Percentiles rank a stretch among this genome's conserved stretches.
Conservation (phyloP, 2,797 vertebrate species). For the Peromyscus nudipes region DNA sequence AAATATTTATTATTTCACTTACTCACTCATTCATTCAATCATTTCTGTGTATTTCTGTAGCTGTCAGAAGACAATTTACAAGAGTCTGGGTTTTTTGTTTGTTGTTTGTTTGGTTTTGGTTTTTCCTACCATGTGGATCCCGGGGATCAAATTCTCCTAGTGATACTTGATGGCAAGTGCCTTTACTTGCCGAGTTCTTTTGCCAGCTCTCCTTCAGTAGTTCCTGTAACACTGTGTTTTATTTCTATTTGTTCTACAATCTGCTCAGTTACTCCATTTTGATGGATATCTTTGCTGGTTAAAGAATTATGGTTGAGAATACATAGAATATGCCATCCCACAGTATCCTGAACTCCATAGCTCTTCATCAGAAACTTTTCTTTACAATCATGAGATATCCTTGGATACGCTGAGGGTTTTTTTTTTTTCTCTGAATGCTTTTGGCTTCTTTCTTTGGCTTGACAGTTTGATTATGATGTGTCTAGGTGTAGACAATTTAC, state of each 20-base stretch:
- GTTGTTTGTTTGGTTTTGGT: too few relatives aligned
- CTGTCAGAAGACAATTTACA: neutral
- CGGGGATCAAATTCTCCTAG: neutral
- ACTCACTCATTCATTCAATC: too few relatives aligned
- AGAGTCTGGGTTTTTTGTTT: neutral
- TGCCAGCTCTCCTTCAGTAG: neutral
- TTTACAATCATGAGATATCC: neutral
- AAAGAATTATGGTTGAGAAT: neutral
- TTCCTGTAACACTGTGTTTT: neutral
- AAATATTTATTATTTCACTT: too few relatives aligned
- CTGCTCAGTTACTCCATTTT: neutral
- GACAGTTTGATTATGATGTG: neutral
- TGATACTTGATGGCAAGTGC: neutral
- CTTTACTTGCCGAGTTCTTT: neutral
- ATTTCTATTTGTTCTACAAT: neutral
- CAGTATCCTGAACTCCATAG: neutral
- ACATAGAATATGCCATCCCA: neutral
- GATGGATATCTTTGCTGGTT: neutral
- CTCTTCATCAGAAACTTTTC: neutral
- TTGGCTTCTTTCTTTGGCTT: neutral
- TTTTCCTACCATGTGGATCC: neutral
- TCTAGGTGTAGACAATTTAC: neutral
- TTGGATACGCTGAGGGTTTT: neutral
- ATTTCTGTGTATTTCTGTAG: neutral
- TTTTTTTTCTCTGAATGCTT: neutral